A percentile compares a stretch with the other conserved stretches of the same genome.
These are phyloP conservation scores for Patiria miniata DNA, from an alignment of 35 echinoderm and acorn worm genomes.

Conservation along the genomic window DNA sequence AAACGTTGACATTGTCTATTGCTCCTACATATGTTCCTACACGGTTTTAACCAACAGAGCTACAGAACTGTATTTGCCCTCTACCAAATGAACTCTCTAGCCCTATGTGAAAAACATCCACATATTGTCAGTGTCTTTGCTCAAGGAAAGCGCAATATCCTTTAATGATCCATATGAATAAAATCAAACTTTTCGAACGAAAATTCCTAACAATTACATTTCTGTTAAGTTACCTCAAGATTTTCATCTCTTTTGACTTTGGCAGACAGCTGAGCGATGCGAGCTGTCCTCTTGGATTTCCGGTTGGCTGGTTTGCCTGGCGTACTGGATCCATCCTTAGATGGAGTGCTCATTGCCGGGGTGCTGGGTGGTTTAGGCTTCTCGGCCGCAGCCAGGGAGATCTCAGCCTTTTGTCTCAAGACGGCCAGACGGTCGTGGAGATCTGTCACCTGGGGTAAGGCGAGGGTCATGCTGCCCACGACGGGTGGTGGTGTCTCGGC, in stretches of 20 bases:
- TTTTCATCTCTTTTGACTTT: conserved; percentile 95
- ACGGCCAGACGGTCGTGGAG: conserved; percentile 77
- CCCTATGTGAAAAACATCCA: no score
- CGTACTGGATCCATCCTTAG: conserved; percentile 13
- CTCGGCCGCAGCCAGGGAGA: conserved; percentile 67
- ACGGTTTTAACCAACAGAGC: no score
- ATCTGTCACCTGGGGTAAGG: conserved; percentile 51
- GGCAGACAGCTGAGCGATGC: conserved; percentile 88
- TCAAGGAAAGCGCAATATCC: no score
- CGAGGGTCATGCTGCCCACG: conserved; percentile 49
- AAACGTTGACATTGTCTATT: no score
- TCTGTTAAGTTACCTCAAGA: conserved; percentile 69
- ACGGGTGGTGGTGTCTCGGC: conserved; percentile 8
- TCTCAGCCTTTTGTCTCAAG: conserved; percentile 82
- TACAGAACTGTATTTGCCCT: no score
- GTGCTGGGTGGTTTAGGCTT: conserved; percentile 66
- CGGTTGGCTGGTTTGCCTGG: conserved; percentile 56
- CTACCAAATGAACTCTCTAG: no score
- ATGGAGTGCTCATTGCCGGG: conserved; percentile 11
- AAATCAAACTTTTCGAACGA: no score
- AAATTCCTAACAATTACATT: no score
- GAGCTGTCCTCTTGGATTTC: conserved; percentile 81
- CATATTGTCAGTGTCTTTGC: no score
- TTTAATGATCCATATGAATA: no score
- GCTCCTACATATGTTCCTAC: no score